These are phyloP conservation scores for Sclerurus mexicanus DNA, from an alignment of 2,113 vertebrate genomes.

Conservation along the genomic window DNA sequence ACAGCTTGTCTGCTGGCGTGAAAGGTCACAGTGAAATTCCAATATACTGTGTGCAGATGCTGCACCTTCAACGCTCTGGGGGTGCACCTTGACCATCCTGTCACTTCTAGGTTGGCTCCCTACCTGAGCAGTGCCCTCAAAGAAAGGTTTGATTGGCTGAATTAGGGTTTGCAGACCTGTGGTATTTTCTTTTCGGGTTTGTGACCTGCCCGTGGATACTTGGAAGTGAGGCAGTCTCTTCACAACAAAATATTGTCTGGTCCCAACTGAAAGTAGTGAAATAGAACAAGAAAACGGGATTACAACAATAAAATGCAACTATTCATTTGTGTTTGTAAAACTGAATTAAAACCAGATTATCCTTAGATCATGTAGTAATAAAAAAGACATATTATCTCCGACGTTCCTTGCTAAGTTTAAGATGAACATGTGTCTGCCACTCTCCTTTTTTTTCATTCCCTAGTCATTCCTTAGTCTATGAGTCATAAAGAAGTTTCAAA, in stretches of 20 bases:
- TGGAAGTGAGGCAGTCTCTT: neutral
- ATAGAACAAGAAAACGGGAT: neutral
- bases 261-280: neutral
- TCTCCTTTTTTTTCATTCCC: neutral
- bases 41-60: fast-evolving
- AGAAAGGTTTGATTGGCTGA: neutral
- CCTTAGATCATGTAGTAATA: neutral
- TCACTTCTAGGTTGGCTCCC: neutral
- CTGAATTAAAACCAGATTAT: neutral
- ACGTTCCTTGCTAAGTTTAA: neutral
- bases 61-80: fast-evolving
- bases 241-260: neutral
- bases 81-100: neutral
- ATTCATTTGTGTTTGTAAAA: neutral
- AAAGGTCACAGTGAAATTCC: neutral
- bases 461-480: neutral
- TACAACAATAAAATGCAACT: neutral
- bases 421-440: neutral
- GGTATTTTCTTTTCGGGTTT: neutral
- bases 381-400: neutral
- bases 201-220: neutral
- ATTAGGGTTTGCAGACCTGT: neutral
- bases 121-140: neutral
- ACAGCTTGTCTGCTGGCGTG: neutral
- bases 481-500: neutral